Conservation (phyloP, 2,113 vertebrate species). For the Carettochelys insculpta region DNA sequence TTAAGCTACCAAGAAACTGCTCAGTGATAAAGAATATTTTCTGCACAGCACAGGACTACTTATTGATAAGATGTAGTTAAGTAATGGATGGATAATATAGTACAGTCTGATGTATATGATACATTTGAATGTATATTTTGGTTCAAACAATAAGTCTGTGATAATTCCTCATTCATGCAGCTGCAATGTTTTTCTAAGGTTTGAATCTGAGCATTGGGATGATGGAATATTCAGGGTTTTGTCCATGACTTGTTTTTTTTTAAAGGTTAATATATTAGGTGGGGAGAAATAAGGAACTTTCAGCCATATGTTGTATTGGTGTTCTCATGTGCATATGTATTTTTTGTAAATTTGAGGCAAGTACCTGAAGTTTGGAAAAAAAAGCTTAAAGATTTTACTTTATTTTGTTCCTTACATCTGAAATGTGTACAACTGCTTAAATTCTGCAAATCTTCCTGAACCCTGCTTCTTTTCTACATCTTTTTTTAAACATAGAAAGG, state of each 20-base stretch:
- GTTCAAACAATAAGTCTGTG: neutral
- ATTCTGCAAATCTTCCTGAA: neutral
- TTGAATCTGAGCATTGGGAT: neutral
- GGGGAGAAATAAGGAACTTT: neutral
- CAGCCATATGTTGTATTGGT: neutral
- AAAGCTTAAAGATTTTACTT: neutral
- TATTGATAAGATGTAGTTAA: neutral
- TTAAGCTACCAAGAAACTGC: constrained; percentile 3
- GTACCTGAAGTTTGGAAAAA: neutral
- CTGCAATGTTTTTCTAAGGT: neutral
- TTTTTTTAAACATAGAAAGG: neutral
- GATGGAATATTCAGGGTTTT: neutral
- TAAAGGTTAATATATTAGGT: neutral
- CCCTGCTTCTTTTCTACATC: neutral
- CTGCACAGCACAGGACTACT: neutral
- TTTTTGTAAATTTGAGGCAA: neutral
- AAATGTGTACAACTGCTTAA: neutral
- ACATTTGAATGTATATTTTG: neutral
- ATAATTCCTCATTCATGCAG: neutral
- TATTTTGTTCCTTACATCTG: neutral
- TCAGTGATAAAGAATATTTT: neutral
- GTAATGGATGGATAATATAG: neutral
- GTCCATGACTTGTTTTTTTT: neutral
- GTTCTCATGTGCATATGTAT: constrained; percentile 3
- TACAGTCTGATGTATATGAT: neutral